These are phyloP conservation scores for Aphaenogaster floridana DNA, from an alignment of 1,140 invertebrate genomes.

Conservation along the genomic window DNA sequence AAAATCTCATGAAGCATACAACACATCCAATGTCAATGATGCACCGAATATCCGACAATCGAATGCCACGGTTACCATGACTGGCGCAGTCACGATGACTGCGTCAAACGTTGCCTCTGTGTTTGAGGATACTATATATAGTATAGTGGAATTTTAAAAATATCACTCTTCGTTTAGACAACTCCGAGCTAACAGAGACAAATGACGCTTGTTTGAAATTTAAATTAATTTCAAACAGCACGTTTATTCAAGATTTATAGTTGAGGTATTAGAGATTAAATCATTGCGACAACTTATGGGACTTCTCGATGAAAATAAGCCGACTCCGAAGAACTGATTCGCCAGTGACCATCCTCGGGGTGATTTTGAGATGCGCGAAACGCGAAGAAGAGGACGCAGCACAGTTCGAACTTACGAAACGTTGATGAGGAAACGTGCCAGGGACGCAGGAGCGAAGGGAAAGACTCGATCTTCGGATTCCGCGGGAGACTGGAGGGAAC, in stretches of 20 bases:
- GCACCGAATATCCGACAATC: neutral
- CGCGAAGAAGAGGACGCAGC: constrained; percentile 41
- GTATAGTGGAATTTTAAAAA: neutral
- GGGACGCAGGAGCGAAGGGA: constrained; percentile 76
- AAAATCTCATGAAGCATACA: neutral
- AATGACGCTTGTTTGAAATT: neutral
- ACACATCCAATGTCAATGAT: neutral
- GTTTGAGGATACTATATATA: neutral
- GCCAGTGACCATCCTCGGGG: neutral
- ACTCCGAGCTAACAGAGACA: neutral
- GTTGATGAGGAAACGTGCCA: constrained; percentile 74
- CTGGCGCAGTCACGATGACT: neutral
- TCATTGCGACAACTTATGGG: neutral
- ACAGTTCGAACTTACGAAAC: constrained; percentile 70
- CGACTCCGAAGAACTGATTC: neutral
- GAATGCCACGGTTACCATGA: neutral
- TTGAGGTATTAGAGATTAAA: neutral
- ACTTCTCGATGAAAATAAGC: neutral
- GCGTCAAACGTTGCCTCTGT: neutral
- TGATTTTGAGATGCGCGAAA: constrained; percentile 48
- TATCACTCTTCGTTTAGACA: no score
- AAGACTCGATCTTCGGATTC: constrained; percentile 75
- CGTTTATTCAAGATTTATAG: neutral
- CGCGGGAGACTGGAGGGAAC: constrained; percentile 72
- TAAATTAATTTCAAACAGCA: neutral